Evolutionary conservation across 1,140 invertebrate genomes (phyloP), one percentile per base, ranked within the genome.

Genomic region (Camponotus pennsylvanicus): DNA sequence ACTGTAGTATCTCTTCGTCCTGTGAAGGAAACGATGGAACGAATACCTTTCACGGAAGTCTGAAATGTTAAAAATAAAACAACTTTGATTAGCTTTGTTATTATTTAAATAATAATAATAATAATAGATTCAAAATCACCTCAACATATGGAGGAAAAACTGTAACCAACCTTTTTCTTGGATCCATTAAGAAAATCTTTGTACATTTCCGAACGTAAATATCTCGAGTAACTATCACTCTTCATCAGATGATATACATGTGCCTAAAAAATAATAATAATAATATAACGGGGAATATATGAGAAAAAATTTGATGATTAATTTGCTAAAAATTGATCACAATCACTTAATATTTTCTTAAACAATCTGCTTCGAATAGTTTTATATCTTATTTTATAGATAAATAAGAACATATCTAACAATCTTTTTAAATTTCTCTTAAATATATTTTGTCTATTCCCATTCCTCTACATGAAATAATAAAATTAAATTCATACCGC

Each of bases 211-310:
- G 99, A 99, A 70, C 99, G 97, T 77, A 99, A 96, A 94, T 99
- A 99, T 87, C 99, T 96, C 59, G 98, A 99, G 93, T 99, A 99
- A 91, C 98, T 99, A 95, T 99, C 99, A 91, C 98, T 99, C 94
- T 99, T 99, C 99, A 99, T 99, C 83, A 99, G 96, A 93, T 99
- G 99, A 95, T 99, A 99, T 42, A 99, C 99, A 95, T 99, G 99
- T 9, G 99, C 98, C 98, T 99, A 95, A 95, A 91, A 89, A 77
- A 88, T 34, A 86, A 90, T 67, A 88, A 21, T 64, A 64, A 21
- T 64, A 64, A 61, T 83, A 15, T 71, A 63, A 27, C 7, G 2
- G 34, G 6, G 40, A 13, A n/a, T n/a, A 76, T 27, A 15, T 40
- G 45, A 78, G 34, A 45, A 6, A 0, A 59, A n/a, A 21, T 59